These are phyloP conservation scores for Jacana jacana DNA, from an alignment of 2,113 vertebrate species.

Conservation along the genomic window DNA sequence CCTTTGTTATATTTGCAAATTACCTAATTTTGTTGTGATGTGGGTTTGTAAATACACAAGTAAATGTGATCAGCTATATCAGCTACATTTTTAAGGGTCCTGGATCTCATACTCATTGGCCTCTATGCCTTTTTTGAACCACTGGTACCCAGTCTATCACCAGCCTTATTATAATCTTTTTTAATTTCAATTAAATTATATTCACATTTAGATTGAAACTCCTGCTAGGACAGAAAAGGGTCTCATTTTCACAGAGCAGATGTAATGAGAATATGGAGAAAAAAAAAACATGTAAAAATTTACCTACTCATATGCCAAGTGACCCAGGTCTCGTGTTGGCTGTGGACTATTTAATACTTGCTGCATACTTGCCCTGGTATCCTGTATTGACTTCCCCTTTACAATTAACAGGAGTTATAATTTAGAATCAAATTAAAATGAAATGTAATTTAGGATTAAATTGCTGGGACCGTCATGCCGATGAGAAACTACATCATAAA, in stretches of 20 bases:
- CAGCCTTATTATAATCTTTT: background rate
- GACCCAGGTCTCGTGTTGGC: background rate
- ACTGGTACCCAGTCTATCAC: background rate
- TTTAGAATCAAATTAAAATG: background rate
- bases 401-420: background rate
- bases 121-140: background rate
- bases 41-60: background rate
- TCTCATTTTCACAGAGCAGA: background rate
- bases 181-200: background rate
- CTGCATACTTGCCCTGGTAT: background rate
- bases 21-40: background rate
- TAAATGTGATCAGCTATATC: background rate
- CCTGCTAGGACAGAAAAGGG: background rate
- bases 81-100: background rate
- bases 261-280: background rate
- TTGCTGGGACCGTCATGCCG: accelerated
- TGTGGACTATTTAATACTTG: background rate
- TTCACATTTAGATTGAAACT: background rate
- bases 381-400: background rate
- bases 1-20: background rate
- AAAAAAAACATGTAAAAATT: background rate
- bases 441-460: background rate
- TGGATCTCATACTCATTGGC: background rate
- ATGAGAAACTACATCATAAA: conserved; percentile 10
- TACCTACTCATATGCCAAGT: accelerated